These are phyloP conservation scores for Sphaerophoria taeniata DNA, from an alignment of 2,888 invertebrate species.

Conservation along the genomic window DNA sequence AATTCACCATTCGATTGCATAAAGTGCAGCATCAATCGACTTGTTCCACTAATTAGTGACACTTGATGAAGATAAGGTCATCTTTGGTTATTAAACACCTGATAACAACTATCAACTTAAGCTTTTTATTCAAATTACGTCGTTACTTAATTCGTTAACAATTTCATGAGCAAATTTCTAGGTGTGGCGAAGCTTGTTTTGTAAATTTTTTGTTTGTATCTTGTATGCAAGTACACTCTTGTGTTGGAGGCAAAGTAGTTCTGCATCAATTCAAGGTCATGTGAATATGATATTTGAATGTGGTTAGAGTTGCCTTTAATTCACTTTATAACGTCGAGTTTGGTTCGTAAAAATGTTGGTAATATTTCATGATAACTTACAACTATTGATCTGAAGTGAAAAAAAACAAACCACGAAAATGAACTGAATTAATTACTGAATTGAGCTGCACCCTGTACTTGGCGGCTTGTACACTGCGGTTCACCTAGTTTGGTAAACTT, in stretches of 20 bases:
- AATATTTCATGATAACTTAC: slow-evolving; percentile 32
- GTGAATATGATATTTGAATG: slow-evolving; percentile 70
- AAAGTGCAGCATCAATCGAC: neutral
- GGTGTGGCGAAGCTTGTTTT: slow-evolving; percentile 7
- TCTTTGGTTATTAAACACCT: slow-evolving; percentile 60
- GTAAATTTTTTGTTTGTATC: neutral
- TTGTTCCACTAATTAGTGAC: slow-evolving; percentile 46
- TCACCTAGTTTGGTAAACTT: neutral
- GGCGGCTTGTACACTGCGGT: slow-evolving; percentile 2
- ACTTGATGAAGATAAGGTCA: slow-evolving; percentile 28
- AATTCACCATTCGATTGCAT: slow-evolving; percentile 5
- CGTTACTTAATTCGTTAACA: neutral
- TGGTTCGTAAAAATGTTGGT: slow-evolving; percentile 13
- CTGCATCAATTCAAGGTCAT: slow-evolving; percentile 54
- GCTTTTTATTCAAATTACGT: slow-evolving; percentile 1
- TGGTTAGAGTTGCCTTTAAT: slow-evolving; percentile 34
- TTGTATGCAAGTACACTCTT: neutral
- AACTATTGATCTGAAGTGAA: slow-evolving; percentile 32
- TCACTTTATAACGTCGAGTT: neutral
- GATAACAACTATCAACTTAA: slow-evolving; percentile 34
- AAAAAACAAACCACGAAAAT: neutral
- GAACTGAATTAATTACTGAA: slow-evolving; percentile 62
- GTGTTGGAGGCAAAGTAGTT: neutral
- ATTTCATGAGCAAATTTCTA: slow-evolving; percentile 10
- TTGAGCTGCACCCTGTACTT: slow-evolving; percentile 57